These are phyloP conservation scores for Ceratotherium simum DNA, from an alignment of 2,113 vertebrate species.

Conservation along the genomic window DNA sequence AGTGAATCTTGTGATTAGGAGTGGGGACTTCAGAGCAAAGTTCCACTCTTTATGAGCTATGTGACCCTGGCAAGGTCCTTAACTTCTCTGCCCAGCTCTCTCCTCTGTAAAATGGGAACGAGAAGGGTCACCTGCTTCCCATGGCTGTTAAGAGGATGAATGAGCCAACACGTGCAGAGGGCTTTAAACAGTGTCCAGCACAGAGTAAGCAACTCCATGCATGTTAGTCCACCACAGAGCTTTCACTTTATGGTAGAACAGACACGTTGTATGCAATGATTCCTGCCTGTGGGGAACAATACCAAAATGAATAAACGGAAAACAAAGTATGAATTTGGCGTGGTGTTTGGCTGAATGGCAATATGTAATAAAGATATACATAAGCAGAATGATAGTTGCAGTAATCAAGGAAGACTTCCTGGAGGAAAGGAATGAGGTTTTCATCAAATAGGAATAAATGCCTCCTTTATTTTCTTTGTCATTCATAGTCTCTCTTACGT, in stretches of 20 bases:
- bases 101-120: not conserved
- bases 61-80: not conserved
- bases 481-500: not conserved
- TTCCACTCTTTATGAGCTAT: not conserved
- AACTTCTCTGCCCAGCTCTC: not conserved
- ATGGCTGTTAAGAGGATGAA: not conserved
- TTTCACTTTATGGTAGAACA: not conserved
- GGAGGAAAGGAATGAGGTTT: not conserved
- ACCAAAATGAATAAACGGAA: not conserved
- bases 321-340: not conserved
- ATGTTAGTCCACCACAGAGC: not conserved
- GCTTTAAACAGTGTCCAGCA: accelerated
- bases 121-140: not conserved
- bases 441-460: not conserved
- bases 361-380: not conserved
- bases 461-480: not conserved
- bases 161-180: not conserved
- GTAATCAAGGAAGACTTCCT: not conserved
- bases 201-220: not conserved
- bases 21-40: not conserved
- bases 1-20: not conserved
- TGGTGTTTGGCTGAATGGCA: not conserved
- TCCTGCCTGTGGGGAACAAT: too few species aligned
- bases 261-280: not conserved
- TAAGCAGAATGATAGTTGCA: not conserved